Percentiles rank a stretch among this genome's conserved stretches.
phyloP scores from a whole-genome alignment of 2,797 vertebrate genomes.

The Neomorphus geoffroyi region DNA sequence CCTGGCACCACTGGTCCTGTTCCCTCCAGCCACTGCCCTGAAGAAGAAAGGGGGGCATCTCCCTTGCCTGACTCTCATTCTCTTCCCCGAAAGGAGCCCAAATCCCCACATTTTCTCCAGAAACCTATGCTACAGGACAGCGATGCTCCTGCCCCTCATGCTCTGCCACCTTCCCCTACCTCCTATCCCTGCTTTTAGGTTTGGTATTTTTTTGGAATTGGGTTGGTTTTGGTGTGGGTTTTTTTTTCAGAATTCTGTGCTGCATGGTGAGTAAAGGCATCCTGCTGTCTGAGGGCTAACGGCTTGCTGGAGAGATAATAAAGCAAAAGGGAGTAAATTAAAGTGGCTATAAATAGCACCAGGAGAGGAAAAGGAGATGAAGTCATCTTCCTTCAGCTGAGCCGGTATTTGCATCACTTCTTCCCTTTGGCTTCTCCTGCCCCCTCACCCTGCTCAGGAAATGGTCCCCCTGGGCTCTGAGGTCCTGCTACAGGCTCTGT shows the following conservation, averaged over 20 bases:
- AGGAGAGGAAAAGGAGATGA: constrained; percentile 75
- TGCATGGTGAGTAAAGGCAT: constrained; percentile 58
- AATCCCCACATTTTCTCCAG: background rate
- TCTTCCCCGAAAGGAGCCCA: background rate
- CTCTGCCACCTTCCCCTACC: background rate
- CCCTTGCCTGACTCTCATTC: background rate
- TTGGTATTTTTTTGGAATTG: background rate
- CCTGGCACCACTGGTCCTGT: fast-evolving
- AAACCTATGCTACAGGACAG: background rate
- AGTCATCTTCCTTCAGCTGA: constrained; percentile 76
- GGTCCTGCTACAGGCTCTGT: background rate
- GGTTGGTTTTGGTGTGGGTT: background rate
- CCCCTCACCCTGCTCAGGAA: background rate
- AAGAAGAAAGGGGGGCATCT: background rate
- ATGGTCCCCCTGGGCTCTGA: fast-evolving
- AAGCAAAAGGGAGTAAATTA: constrained; percentile 77
- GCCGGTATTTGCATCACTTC: constrained; percentile 70
- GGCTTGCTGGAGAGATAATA: constrained; percentile 73
- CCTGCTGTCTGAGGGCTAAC: constrained; percentile 66
- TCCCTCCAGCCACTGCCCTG: background rate
- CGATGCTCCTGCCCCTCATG: fast-evolving
- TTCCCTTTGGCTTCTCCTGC: constrained; percentile 25
- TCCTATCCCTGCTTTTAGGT: background rate
- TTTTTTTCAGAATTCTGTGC: background rate
- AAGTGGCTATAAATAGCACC: constrained; percentile 75